Percentiles rank a stretch among this genome's conserved stretches.
phyloP scores from a whole-genome alignment of 2,888 invertebrate species.

The Graphium colonna region DNA sequence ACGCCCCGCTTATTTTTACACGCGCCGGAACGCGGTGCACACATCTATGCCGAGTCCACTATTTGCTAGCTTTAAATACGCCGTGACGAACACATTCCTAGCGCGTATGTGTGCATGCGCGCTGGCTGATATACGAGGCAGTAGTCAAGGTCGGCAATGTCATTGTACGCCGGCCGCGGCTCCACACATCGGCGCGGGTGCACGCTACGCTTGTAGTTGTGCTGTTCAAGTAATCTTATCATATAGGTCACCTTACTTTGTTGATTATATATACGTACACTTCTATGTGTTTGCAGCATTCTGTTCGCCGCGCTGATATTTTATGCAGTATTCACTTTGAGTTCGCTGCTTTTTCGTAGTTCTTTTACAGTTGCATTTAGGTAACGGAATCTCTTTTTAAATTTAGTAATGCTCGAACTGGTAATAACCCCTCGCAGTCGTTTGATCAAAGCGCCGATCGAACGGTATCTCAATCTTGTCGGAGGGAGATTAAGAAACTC shows the following conservation, averaged over 20 bases:
- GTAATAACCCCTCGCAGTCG: no score
- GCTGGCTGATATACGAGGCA: constrained; percentile 67
- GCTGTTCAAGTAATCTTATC: constrained; percentile 77
- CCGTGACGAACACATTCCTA: constrained; percentile 61
- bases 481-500: constrained; percentile 3
- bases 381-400: neutral
- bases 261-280: constrained; percentile 56
- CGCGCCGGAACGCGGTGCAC: constrained; percentile 27
- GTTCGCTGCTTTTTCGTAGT: neutral
- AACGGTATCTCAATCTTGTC: neutral
- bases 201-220: constrained; percentile 47
- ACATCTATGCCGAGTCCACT: constrained; percentile 46
- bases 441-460: neutral
- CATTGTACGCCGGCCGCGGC: constrained; percentile 72
- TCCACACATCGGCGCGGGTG: constrained; percentile 49
- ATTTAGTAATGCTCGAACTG: neutral
- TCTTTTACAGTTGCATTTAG: neutral
- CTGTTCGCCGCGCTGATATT: constrained; percentile 3
- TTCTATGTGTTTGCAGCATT: constrained; percentile 25
- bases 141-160: constrained; percentile 77
- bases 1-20: constrained; percentile 28
- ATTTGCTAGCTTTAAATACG: constrained; percentile 53
- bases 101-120: constrained; percentile 37
- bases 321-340: neutral
- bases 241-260: constrained; percentile 79